Base-by-base conservation (phyloP, 2,113 vertebrate species). In the Charina bottae region DNA sequence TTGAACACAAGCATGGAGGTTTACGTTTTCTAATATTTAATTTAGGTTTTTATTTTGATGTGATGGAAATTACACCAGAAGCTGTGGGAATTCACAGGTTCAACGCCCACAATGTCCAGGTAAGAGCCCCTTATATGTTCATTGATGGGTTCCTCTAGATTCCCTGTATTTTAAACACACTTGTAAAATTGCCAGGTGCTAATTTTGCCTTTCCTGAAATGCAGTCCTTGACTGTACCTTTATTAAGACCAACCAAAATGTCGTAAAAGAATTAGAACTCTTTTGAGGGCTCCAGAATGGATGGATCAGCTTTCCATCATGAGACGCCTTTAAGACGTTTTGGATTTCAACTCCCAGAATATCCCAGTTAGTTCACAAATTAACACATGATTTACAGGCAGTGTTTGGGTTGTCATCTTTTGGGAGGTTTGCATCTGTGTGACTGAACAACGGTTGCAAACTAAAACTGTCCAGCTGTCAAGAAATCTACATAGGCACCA, bases 61-160 rank as follows among this genome's bases (percentile, higher is more conserved):
- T 97, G 12, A 97, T 98, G 98, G 99, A 99, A 97, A 99, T 99
- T 96, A 99, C 98, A 2, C 99, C 99, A 62, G 97, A 98, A 60
- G 97, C 97, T 0, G 95, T 95, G 1, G 99, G 99, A 10, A 95
- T 98, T 90, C 97, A 99, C 85, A 98, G 98, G 95, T 99, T 99
- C 90, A 97, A 97, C 92, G 87, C 89, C 5, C 95, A 98, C 4
- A 97, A 98, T 95, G 90, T n/a, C 17, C 95, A 97, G 98, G 99
- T 99, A 96, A 2, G 90, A 85, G 72, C 37, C 42, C 21, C 19
- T 59, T 54, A 11, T 0, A 6, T 33, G 1, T 58, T 49, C 28
- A 6, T 64, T 89, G 17, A 6, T 56, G 15, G 72, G 49, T 85
- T 55, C 13, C 17, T 26, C 28, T 12, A 90, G 91, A 21, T 42